Base-by-base conservation (phyloP, 2,113 vertebrate genomes). In the Apus apus region DNA sequence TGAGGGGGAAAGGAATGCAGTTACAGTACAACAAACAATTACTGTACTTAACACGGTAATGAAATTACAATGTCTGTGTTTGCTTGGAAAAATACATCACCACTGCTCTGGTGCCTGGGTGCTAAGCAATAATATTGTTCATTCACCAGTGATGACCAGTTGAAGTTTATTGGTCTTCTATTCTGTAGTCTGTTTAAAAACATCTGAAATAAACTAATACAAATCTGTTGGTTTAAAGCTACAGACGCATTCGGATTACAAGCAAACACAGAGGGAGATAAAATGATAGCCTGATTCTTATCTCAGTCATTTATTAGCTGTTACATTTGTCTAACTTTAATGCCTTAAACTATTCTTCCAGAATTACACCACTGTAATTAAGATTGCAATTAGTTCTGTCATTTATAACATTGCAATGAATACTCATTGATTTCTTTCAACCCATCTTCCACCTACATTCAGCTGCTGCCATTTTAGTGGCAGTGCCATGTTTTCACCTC, bases 261-360 rank as follows among this genome's bases (percentile, higher is more conserved):
- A 0, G 11, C 43, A 34, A 10, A n/a, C 32, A 60, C 0, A 27
- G n/a, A 85, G 65, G 54, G 61, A 50, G 45, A 79, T 46, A 25
- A 90, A 93, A 40, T 11, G 87, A 76, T 64, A 72, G 25, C 40
- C 32, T 20, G 85, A 61, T 87, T 56, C 66, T 72, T 82, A 90
- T 85, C 74, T 87, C 16, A 0, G 57, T 71, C 66, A 67, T 81
- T 71, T 61, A 79, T 32, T 18, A 60, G 38, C 62, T 43, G 38
- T 80, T 82, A 23, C 40, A 8, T 72, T 85, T 71, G 38, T 68
- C 54, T 75, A 20, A 86, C 48, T 68, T 81, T n/a, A 86, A 78
- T 15, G 78, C 58, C 38, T 75, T 60, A 17, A 78, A 73, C 82
- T 36, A 7, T 94, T 88, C 64, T 61, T 77, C 67, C 75, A 38